Conservation (phyloP, 2,888 invertebrate genomes). For the Cheilosia grossa region DNA sequence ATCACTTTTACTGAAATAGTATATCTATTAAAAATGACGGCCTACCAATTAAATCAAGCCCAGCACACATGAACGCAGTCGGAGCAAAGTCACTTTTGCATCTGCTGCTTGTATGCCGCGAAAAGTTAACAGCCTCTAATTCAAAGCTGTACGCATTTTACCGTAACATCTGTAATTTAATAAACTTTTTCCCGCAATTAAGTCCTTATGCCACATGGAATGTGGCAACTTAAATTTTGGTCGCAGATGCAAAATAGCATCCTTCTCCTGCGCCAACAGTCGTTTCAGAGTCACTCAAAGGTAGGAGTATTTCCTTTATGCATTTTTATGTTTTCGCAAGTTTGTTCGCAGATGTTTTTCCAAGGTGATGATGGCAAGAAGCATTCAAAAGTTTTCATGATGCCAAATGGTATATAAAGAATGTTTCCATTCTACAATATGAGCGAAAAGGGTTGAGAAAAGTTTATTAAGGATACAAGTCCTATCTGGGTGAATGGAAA, state of each 20-base stretch:
- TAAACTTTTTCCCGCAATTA: constrained; percentile 58
- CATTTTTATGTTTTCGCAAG: constrained; percentile 59
- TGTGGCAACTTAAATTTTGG: constrained; percentile 10
- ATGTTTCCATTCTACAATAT: constrained; percentile 57
- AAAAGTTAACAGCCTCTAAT: constrained; percentile 24
- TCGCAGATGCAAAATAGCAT: constrained; percentile 56
- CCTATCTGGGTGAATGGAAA: constrained; percentile 15
- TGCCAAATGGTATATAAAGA: constrained; percentile 42
- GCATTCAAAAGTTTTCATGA: constrained; percentile 62
- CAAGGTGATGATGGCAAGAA: constrained; percentile 57
- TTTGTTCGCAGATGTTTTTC: constrained; percentile 68
- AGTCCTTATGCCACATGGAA: constrained; percentile 55
- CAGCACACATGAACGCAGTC: background rate
- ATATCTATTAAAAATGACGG: background rate
- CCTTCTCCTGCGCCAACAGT: constrained; percentile 3
- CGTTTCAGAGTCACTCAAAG: constrained; percentile 21
- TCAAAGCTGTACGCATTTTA: constrained; percentile 15
- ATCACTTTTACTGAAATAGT: constrained; percentile 5
- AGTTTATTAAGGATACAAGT: constrained; percentile 52
- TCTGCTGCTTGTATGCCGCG: background rate
- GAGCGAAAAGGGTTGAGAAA: constrained; percentile 27
- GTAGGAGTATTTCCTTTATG: constrained; percentile 48
- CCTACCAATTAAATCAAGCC: constrained; percentile 18
- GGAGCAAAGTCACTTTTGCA: too few relatives aligned
- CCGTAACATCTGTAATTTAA: constrained; percentile 43